Base-by-base conservation (phyloP, 2,888 invertebrate genomes). In the Camponotus fellah region DNA sequence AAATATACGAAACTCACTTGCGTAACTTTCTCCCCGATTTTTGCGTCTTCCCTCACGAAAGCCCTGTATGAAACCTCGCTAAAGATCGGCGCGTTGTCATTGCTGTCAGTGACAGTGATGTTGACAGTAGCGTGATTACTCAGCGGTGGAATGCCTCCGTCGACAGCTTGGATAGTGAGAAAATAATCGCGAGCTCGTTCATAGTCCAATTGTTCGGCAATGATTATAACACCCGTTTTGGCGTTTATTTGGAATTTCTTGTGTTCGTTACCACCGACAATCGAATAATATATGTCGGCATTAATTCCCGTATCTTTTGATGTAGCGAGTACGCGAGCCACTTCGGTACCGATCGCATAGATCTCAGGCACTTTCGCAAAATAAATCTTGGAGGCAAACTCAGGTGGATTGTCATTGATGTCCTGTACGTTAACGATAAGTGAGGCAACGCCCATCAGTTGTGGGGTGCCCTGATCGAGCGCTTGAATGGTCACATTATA, bases 331-430 rank as follows among this genome's bases (percentile, higher is more conserved):
- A 99, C 98, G 90, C 97, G 96, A 21, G 97, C 96, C 17, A 99
- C 97, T 95, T 98, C 97, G 0, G 98, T 97, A 82, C 98, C 98
- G 76, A 97, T 95, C 3, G 97, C 96, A 89, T 97, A 96, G 84
- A 97, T 96, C 95, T 99, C 99, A 1, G 97, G 96, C 43, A 98
- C 97, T 62, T 96, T 95, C 32, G 97, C 97, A 90, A 96, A 96
- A 95, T 99, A 99, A 88, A 97, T 96, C 91, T 97, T 97, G 84
- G 97, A 96, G 85, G 97, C 97, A 95, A 99, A 99, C 95, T 98
- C 98, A 12, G 99, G 99, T 40, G 99, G 98, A 95, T 99, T 99
- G 95, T 99, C 99, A 93, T 98, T 99, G 87, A 99, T 98, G 95
- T 99, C 99, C 93, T 98, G 97, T 26, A 99, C 98, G 93, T 97